Conservation (phyloP, 1,140 invertebrate genomes). For the Papilio polyxenes region DNA sequence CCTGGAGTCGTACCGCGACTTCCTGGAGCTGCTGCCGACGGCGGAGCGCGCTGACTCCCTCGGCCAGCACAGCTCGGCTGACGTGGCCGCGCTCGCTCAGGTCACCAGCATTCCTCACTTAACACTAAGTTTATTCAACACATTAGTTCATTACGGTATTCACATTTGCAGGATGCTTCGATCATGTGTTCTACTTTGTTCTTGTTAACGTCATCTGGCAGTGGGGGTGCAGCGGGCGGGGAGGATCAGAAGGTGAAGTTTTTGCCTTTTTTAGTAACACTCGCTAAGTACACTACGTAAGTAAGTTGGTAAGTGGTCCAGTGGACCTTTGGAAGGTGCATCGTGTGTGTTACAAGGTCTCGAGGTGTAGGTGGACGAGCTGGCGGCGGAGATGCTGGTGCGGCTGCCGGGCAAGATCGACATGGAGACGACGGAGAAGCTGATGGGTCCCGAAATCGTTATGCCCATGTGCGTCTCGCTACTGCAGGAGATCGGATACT, state of each 20-base stretch:
- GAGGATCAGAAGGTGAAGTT: conserved; percentile 86
- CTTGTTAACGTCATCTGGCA: conserved; percentile 87
- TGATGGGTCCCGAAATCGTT: conserved; percentile 85
- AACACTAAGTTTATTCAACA: neutral
- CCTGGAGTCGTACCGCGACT: conserved; percentile 89
- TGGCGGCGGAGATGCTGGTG: conserved; percentile 87
- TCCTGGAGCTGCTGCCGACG: conserved; percentile 87
- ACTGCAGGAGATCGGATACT: conserved; percentile 88
- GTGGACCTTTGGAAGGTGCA: too few species aligned
- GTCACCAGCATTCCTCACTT: conserved; percentile 40
- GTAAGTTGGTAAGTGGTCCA: too few species aligned
- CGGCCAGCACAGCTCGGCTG: conserved; percentile 95
- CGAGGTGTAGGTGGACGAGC: conserved; percentile 83
- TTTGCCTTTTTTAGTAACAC: too few species aligned
- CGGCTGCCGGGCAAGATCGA: conserved; percentile 88
- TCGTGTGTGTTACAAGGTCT: neutral
- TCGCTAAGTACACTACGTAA: too few species aligned
- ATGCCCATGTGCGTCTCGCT: conserved; percentile 90
- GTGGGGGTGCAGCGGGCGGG: conserved; percentile 76
- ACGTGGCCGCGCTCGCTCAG: conserved; percentile 88
- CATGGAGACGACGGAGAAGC: conserved; percentile 86
- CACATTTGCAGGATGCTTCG: conserved; percentile 82
- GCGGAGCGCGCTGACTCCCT: conserved; percentile 91
- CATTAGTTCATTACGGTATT: neutral
- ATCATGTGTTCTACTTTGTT: conserved; percentile 91